Conservation (phyloP, 2,113 vertebrate species). For the Casuarius casuarius region DNA sequence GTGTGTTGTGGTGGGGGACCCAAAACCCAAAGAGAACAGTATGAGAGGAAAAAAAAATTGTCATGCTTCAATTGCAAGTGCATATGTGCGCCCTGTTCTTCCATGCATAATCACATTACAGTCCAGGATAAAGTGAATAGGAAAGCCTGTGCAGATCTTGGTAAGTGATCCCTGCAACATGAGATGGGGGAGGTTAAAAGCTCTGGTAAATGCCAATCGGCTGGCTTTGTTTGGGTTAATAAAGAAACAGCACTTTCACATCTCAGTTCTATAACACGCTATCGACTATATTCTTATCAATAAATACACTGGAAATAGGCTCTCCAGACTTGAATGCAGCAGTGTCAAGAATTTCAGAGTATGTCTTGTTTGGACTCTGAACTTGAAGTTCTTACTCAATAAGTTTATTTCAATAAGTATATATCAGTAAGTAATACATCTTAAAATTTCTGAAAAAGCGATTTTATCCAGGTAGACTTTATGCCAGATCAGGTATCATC, state of each 20-base stretch:
- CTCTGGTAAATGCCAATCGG: background rate
- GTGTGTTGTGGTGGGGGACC: too few relatives aligned
- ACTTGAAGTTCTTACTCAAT: background rate
- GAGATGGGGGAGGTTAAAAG: background rate
- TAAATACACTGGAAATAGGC: background rate
- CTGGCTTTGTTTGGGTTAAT: background rate
- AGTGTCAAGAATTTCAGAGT: background rate
- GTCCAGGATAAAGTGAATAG: background rate
- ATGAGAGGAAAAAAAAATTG: background rate
- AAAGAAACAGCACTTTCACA: background rate
- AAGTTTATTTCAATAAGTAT: too few relatives aligned
- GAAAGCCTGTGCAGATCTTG: conserved; percentile 16
- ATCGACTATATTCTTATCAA: background rate
- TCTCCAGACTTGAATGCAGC: background rate
- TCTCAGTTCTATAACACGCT: background rate
- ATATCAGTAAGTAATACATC: too few relatives aligned
- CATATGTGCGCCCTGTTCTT: background rate
- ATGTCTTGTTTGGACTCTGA: background rate
- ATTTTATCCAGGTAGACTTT: too few relatives aligned
- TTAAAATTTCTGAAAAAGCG: too few relatives aligned
- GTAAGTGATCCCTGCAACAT: background rate
- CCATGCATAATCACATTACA: background rate
- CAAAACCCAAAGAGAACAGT: background rate
- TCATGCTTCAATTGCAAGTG: background rate
- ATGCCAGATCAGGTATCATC: too few relatives aligned